Conservation (phyloP, 1,140 invertebrate species). For the Drosophila bocki region DNA sequence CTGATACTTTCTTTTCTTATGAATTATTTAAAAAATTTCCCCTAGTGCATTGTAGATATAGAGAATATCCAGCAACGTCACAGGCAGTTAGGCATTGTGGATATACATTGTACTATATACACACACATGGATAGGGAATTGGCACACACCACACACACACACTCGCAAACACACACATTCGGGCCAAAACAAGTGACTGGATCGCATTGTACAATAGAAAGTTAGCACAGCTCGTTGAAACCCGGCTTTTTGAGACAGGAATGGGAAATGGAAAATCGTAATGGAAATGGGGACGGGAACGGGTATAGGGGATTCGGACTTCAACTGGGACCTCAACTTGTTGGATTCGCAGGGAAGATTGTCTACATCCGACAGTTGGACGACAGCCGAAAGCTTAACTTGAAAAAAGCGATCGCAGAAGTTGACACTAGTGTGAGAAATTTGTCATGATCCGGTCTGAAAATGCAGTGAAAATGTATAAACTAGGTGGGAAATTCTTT, state of each 20-base stretch:
- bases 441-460: slow-evolving; percentile 24
- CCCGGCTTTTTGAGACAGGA: slow-evolving; percentile 34
- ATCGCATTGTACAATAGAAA: slow-evolving; percentile 63
- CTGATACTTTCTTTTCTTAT: background rate
- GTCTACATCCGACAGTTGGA: slow-evolving; percentile 34
- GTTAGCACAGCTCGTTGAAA: slow-evolving; percentile 55
- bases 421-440: slow-evolving; percentile 51
- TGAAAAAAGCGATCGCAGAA: slow-evolving; percentile 24
- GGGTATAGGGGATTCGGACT: background rate
- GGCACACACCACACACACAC: slow-evolving; percentile 52
- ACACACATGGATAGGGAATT: slow-evolving; percentile 41
- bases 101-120: slow-evolving; percentile 17
- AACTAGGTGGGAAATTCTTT: background rate
- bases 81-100: slow-evolving; percentile 71
- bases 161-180: slow-evolving; percentile 1
- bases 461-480: background rate
- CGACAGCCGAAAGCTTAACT: slow-evolving; percentile 22
- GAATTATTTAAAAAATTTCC: background rate
- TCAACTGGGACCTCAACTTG: slow-evolving; percentile 24
- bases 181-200: slow-evolving; percentile 62
- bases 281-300: slow-evolving; percentile 22
- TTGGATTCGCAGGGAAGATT: slow-evolving; percentile 47
- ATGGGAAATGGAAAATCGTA: slow-evolving; percentile 43
- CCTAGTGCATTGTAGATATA: background rate
- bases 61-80: slow-evolving; percentile 56